Base-by-base conservation (phyloP, 2,113 vertebrate species). In the Pleuronectes platessa region DNA sequence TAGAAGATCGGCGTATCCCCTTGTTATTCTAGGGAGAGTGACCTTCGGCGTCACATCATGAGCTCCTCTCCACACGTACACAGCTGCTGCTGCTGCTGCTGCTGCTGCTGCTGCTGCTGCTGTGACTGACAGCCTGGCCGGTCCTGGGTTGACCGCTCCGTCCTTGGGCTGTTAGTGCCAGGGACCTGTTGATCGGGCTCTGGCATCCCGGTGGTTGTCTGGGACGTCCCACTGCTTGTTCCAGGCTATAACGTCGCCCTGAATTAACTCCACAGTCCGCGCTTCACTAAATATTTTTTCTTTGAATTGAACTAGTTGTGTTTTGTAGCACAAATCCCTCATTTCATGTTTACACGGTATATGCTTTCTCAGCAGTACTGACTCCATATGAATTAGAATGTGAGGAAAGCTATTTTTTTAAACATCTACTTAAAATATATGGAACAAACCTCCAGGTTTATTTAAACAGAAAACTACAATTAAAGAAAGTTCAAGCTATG, bases 151-250 rank as follows among this genome's bases (percentile, higher is more conserved):
- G 82, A 79, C 87, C 81, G 68, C 62, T 83, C 60, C 71, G 91
- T 86, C 89, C 88, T 89, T 88, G 81, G 76, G 67, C 65, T 40
- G 9, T 20, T 67, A 35, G 61, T 82, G 83, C 82, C 86, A 88
- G 74, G 64, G 80, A 85, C 74, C 73, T 75, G 78, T 82, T 82
- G 83, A 86, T 23, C 51, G 67, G 68, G 31, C 53, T 75, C 51
- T 85, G 83, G 86, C 83, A 81, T 42, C 79, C 83, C 80, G 86
- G 82, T 88, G 83, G 79, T 85, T 82, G 68, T 85, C 78, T 66
- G 66, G n/a, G 60, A 76, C 76, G 53, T 75, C 76, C 81, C 26
- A 49, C 66, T 83, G 78, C 55, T 81, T 81, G 61, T 80, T 81
- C 62, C 68, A 79, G 69, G 13, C 73, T 76, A 66, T 68, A 62